Conservation (phyloP, 2,797 vertebrate genomes). For the Calcarius lapponicus region DNA sequence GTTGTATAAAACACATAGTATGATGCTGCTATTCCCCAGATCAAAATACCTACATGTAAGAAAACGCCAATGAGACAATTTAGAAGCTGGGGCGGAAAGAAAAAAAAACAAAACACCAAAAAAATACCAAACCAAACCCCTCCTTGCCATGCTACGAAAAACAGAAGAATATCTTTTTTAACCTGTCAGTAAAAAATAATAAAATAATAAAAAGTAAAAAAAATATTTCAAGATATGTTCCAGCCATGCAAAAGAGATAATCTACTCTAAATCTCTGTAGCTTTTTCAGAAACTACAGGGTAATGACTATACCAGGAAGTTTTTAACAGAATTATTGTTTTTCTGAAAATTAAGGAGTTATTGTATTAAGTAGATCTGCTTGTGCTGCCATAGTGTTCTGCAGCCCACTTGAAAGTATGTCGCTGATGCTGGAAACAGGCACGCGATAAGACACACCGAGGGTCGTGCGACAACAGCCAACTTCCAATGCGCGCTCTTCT, state of each 20-base stretch:
- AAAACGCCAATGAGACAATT: not conserved
- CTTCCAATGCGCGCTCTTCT: rapidly evolving
- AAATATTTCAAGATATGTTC: not conserved
- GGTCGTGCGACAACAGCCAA: rapidly evolving
- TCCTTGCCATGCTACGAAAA: not conserved
- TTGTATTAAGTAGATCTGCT: not conserved
- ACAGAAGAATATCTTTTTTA: not conserved
- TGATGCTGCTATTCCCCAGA: not conserved
- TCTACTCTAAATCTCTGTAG: not conserved
- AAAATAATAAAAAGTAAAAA: not conserved
- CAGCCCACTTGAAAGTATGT: not conserved
- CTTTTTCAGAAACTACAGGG: not conserved
- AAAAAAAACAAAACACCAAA: not conserved
- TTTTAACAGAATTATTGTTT: not conserved
- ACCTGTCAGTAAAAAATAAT: not conserved
- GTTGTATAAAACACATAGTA: not conserved
- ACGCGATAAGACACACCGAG: rapidly evolving
- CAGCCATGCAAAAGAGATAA: not conserved
- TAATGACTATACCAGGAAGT: not conserved
- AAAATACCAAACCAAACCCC: not conserved
- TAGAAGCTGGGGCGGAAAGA: not conserved
- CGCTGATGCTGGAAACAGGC: not conserved
- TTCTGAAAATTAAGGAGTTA: not conserved
- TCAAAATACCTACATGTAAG: not conserved
- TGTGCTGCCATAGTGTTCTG: not conserved